phyloP scores from a whole-genome alignment of 2,113 vertebrate species.

The Turnix velox region DNA sequence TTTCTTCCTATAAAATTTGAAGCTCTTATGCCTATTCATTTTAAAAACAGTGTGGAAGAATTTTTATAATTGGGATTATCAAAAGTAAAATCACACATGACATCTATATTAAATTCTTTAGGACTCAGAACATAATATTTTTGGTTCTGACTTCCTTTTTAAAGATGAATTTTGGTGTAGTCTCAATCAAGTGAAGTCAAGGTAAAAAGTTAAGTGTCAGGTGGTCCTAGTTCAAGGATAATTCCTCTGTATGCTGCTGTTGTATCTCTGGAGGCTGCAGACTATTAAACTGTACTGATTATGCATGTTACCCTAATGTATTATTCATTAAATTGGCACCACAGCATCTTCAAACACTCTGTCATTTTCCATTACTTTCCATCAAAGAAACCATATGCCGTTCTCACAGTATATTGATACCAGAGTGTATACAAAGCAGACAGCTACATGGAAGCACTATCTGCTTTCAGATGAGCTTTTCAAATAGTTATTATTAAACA shows the following conservation, averaged over 20 bases:
- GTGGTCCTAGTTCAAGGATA: neutral
- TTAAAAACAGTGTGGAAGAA: neutral
- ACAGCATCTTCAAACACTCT: slow-evolving; percentile 79
- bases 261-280: slow-evolving; percentile 60
- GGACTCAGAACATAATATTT: neutral
- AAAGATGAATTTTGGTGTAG: neutral
- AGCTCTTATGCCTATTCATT: neutral
- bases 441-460: slow-evolving; percentile 26
- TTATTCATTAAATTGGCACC: slow-evolving; percentile 82
- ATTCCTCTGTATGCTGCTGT: slow-evolving; percentile 45
- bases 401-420: slow-evolving; percentile 41
- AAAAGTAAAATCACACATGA: neutral
- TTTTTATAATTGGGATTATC: neutral
- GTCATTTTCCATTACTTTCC: slow-evolving; percentile 84
- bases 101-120: neutral
- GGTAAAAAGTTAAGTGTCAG: neutral
- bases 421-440: slow-evolving; percentile 7
- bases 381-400: slow-evolving; percentile 80
- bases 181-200: neutral
- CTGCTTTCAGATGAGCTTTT: slow-evolving; percentile 47
- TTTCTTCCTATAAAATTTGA: neutral
- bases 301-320: slow-evolving; percentile 79
- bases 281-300: slow-evolving; percentile 82
- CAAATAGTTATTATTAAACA: slow-evolving; percentile 9
- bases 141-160: neutral